These are phyloP conservation scores for Leucoraja ocellata DNA, from an alignment of 2,797 vertebrate genomes.

Conservation along the genomic window DNA sequence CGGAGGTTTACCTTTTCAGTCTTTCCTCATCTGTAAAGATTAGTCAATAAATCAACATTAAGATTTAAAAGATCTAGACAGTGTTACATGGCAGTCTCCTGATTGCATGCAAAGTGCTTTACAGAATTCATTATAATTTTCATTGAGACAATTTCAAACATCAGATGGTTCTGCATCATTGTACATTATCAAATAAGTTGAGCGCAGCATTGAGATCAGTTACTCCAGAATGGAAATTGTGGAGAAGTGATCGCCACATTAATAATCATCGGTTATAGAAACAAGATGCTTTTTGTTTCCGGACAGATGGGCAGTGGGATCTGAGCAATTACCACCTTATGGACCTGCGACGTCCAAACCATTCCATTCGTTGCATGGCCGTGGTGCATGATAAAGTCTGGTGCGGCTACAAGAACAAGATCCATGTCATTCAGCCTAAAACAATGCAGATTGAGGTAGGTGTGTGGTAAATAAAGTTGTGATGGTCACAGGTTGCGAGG, in stretches of 20 bases:
- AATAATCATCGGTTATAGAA: neutral
- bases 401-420: constrained; percentile 97
- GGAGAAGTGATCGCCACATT: too few species aligned
- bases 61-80: too few species aligned
- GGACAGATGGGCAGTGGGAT: constrained; percentile 86
- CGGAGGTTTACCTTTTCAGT: neutral
- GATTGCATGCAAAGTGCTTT: neutral
- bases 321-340: constrained; percentile 94
- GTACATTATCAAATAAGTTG: neutral
- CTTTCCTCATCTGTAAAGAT: neutral
- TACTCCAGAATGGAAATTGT: neutral
- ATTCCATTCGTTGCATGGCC: constrained; percentile 97
- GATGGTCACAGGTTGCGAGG: too few species aligned
- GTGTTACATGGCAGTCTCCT: too few species aligned
- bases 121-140: neutral
- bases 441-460: constrained; percentile 93
- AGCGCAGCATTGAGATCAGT: neutral
- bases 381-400: constrained; percentile 91
- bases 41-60: neutral
- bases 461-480: neutral
- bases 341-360: constrained; percentile 90
- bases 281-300: constrained; percentile 19
- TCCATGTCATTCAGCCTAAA: constrained; percentile 95
- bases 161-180: neutral
- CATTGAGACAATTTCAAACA: neutral